These are phyloP conservation scores for Seriola rivoliana DNA, from an alignment of 2,113 vertebrate species.

Conservation along the genomic window DNA sequence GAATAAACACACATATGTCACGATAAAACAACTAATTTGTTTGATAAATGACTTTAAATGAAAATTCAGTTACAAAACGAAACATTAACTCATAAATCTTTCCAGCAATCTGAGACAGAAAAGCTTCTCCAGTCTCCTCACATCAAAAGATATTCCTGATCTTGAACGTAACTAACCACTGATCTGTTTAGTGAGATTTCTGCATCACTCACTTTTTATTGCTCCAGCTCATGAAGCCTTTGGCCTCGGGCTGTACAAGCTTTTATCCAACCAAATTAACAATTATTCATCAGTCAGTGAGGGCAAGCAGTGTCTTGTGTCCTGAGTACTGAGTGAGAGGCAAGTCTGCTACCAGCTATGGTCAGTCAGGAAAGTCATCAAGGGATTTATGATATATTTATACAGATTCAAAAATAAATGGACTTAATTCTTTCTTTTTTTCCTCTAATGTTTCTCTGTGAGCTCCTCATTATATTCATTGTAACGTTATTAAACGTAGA, in stretches of 20 bases:
- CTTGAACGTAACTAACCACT: neutral
- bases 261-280: constrained; percentile 52
- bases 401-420: neutral
- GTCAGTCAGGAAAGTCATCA: constrained; percentile 1
- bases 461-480: neutral
- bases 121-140: neutral
- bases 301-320: constrained; percentile 60
- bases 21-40: neutral
- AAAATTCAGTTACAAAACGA: too few relatives aligned
- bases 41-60: too few relatives aligned
- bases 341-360: neutral
- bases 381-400: neutral
- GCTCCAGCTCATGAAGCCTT: constrained; percentile 29
- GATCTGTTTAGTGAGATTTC: neutral
- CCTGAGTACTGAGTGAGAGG: neutral
- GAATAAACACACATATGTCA: neutral
- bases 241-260: constrained; percentile 23
- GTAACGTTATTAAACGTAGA: neutral
- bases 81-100: neutral
- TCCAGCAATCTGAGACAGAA: neutral
- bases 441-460: too few relatives aligned
- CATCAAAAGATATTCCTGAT: neutral
- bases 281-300: constrained; percentile 38
- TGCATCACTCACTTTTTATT: constrained; percentile 2
- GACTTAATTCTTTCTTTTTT: too few relatives aligned